Percentiles rank a stretch among this genome's conserved stretches.
Evolutionary conservation across 2,797 vertebrate species (phyloP).

Genomic region (Heliangelus exortis): DNA sequence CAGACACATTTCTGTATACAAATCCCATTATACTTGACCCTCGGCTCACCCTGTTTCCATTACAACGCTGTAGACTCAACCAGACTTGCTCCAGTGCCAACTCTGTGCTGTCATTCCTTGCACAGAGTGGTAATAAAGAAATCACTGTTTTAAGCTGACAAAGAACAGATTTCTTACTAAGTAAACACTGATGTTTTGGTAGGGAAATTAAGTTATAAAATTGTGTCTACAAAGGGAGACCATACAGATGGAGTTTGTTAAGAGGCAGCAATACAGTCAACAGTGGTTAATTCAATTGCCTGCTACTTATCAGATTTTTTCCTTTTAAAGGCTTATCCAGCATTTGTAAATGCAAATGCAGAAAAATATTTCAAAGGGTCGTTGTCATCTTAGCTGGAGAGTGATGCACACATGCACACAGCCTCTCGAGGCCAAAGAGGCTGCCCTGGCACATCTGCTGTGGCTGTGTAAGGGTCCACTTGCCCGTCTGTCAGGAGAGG

Average conservation of each 20-base stretch:
- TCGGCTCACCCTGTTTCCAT: conserved; percentile 81
- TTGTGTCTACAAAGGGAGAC: conserved; percentile 76
- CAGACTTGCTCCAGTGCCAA: conserved; percentile 83
- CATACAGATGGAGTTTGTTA: conserved; percentile 79
- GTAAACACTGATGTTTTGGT: conserved; percentile 85
- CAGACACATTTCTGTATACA: conserved; percentile 74
- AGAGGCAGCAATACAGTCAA: conserved; percentile 67
- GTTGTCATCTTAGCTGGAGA: background rate
- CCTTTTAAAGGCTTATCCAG: conserved; percentile 49
- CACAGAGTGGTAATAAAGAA: conserved; percentile 87
- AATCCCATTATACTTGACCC: conserved; percentile 73
- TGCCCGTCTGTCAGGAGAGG: background rate
- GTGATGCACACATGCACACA: background rate
- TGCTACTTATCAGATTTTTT: conserved; percentile 58
- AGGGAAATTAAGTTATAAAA: conserved; percentile 81
- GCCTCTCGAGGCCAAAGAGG: background rate
- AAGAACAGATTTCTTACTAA: conserved; percentile 92
- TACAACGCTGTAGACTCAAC: conserved; percentile 83
- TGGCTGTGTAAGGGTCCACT: too few relatives aligned
- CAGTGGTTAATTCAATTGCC: conserved; percentile 57
- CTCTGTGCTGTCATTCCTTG: conserved; percentile 82
- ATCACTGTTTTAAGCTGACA: conserved; percentile 89
- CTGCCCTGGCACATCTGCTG: accelerated
- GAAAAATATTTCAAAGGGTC: conserved; percentile 26
- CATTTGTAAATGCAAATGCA: conserved; percentile 61